Conservation (phyloP, 92 coral and sea anemone species). For the Nematostella vectensis region DNA sequence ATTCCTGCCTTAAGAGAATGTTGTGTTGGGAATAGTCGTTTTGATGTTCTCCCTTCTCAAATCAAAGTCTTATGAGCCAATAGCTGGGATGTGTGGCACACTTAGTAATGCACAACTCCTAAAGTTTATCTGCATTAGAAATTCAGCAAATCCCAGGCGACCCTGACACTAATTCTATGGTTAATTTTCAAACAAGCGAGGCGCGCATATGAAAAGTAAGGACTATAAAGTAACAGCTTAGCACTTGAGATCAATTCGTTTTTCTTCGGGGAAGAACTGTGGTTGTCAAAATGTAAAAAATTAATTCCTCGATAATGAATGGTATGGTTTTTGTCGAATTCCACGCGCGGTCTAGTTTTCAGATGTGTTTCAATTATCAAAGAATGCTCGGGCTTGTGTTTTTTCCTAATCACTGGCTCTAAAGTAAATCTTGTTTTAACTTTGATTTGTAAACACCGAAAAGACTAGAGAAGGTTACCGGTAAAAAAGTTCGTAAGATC, state of each 20-base stretch:
- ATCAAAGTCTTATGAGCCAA: background rate
- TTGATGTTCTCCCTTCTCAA: background rate
- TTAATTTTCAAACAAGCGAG: background rate
- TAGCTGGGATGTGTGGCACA: background rate
- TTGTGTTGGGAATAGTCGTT: background rate
- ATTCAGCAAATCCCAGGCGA: background rate
- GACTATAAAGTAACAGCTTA: background rate
- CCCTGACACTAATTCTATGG: background rate
- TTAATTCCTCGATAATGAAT: constrained; percentile 2
- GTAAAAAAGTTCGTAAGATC: too few species aligned
- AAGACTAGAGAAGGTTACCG: too few species aligned
- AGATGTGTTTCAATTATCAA: background rate
- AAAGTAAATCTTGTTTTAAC: constrained; percentile 1
- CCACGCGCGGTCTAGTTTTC: background rate
- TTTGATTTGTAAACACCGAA: background rate
- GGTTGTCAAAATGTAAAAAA: constrained; percentile 5
- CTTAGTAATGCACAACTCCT: background rate
- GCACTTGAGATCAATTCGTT: background rate
- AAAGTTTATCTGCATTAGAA: background rate
- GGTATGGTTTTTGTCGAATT: background rate
- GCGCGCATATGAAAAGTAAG: background rate
- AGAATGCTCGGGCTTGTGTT: background rate
- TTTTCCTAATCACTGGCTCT: background rate
- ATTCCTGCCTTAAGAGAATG: constrained; percentile 1
- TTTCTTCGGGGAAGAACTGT: background rate